Evolutionary conservation across 2,797 vertebrate species (phyloP), one percentile per base, ranked within the genome.

Genomic region (Crocodylus rhombifer): DNA sequence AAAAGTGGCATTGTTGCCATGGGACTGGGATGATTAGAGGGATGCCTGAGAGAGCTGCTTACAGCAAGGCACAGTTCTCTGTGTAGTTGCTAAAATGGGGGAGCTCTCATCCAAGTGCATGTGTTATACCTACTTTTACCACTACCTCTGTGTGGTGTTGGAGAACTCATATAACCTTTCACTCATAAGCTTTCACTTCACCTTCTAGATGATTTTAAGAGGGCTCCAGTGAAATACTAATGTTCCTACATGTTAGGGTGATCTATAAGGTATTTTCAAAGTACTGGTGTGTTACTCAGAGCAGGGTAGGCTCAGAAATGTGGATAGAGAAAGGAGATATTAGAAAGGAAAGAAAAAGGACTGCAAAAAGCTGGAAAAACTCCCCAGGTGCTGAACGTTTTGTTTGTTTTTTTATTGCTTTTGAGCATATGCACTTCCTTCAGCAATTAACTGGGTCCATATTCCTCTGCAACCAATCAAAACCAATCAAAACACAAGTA

Each of bases 221-320:
- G 78, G 74, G 77, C 78, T 82, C 16, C 0, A 62, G 82, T 69
- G 76, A 93, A 92, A 77, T 80, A 79, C 73, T 82, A 36, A 67
- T 56, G 86, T 91, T 94, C 91, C 76, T 84, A 93, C 91, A 95
- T 82, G 82, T 94, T 96, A 91, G 78, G 30, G 64, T 28, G 77
- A 89, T 84, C 67, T 89, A 84, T 87, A 89, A 91, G 61, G 86
- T 84, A 85, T 83, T 94, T 91, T 60, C 33, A 76, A 42, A 91
- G 69, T 56, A 58, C 42, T 93, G 91, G 87, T 61, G 4, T 14
- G 10, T 11, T 51, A 51, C 42, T 51, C 42, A 51, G 10, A 51
- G 42, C 42, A 51, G 42, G 42, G 42, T 51, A 51, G 42, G 42
- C 42, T 51, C 42, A 65, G 62, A 91, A 86, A 87, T 3, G 10